Evolutionary conservation across 2,888 invertebrate species (phyloP), one percentile per base, ranked within the genome.

Genomic region (Plagodis dolabraria): DNA sequence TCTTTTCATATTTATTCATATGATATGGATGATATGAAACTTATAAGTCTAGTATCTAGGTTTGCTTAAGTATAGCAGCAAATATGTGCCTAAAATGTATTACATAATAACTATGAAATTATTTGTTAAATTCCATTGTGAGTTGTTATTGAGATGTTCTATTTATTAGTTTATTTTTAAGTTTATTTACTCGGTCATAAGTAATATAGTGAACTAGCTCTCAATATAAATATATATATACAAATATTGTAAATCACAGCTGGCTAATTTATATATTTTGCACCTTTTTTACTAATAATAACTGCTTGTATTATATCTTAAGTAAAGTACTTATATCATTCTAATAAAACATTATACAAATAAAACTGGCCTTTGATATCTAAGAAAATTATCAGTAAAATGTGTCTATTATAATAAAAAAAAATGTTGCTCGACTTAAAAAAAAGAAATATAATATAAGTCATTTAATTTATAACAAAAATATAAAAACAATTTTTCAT

Each of bases 51-150:
- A 22, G 22, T 38, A 38, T 38, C 38, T 38, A 38, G 5, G 38
- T 22, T 22, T 22, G 22, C 22, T 22, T 22, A 22, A 22, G 22
- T 22, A 22, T 22, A 22, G 22, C 22, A 22, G 22, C 22, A 54
- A 55, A 57, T 42, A 69, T 67, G 75, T 78, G 78, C 75, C 73
- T 77, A 69, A 68, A 64, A 59, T 56, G 58, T 63, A 64, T 61
- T 55, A 45, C 42, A 48, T 57, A 45, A 6, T 5, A 66, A 60
- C 43, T 53, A 73, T 76, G 70, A 75, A 72, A 69, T 74, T 70
- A 71, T 66, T 57, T 22, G 61, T 66, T 64, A 57, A 66, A 72
- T 73, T 72, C 67, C 67, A 68, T 66, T 42, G 36, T 46, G 50
- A 56, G 58, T 53, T 66, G 62, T 64, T 64, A 60, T 59, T 10